Conservation (phyloP, 2,113 vertebrate genomes). For the Pitta sordida region DNA sequence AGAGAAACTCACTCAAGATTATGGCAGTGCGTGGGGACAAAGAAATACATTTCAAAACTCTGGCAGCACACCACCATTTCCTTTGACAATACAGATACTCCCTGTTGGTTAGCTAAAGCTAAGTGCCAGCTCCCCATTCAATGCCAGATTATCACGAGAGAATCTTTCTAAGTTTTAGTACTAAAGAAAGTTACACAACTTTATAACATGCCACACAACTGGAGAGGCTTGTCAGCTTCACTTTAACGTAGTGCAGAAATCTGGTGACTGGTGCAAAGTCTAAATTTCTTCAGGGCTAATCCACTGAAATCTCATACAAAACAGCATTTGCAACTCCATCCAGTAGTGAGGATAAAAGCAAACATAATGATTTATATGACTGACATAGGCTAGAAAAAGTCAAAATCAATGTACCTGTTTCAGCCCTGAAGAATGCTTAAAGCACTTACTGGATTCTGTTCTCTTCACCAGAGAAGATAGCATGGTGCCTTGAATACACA, state of each 20-base stretch:
- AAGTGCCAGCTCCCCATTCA: background rate
- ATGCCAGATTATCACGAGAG: background rate
- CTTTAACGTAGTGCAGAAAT: background rate
- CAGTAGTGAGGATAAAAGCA: background rate
- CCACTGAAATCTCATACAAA: background rate
- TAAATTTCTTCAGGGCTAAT: background rate
- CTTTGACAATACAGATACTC: background rate
- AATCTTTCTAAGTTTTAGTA: background rate
- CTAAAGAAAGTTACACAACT: background rate
- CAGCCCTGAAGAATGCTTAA: background rate
- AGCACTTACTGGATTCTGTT: background rate
- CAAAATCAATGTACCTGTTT: background rate
- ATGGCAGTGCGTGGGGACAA: background rate
- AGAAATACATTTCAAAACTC: background rate
- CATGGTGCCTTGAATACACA: background rate
- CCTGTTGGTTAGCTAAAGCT: background rate
- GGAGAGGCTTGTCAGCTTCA: background rate
- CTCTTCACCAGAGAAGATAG: background rate
- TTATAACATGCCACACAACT: fast-evolving
- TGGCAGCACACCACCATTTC: background rate
- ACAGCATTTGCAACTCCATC: background rate
- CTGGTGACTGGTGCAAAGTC: background rate
- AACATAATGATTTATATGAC: background rate
- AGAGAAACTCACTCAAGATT: background rate
- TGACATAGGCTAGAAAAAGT: background rate